A percentile compares a stretch with the other conserved stretches of the same genome.
Conservation (phyloP, 2,888 invertebrate species). For the Hemaris fuciformis region DNA sequence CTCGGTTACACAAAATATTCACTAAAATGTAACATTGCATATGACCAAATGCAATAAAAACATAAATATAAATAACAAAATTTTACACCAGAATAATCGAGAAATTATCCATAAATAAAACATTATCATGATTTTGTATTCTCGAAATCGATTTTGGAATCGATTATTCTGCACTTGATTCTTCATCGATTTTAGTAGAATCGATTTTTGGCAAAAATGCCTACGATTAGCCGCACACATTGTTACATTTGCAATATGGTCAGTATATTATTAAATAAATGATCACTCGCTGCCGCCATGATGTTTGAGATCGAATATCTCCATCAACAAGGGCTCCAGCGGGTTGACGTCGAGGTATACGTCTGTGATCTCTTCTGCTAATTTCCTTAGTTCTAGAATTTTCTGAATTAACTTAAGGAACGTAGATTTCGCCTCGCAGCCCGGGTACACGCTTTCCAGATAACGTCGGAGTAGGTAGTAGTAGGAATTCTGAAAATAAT, state of each 20-base stretch:
- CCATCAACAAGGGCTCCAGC: slow-evolving; percentile 95
- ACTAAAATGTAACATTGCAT: not conserved
- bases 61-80: not conserved
- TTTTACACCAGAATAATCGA: not conserved
- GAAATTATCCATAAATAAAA: not conserved
- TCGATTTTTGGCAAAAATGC: not conserved
- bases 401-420: slow-evolving; percentile 94
- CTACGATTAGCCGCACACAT: not conserved
- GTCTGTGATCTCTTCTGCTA: slow-evolving; percentile 95
- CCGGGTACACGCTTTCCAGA: slow-evolving; percentile 90
- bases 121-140: too few species aligned
- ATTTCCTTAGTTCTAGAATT: slow-evolving; percentile 92
- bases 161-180: not conserved
- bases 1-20: not conserved
- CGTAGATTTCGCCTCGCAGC: slow-evolving; percentile 93
- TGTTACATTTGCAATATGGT: not conserved
- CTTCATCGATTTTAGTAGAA: not conserved
- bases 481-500: slow-evolving; percentile 88
- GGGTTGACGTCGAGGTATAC: slow-evolving; percentile 97
- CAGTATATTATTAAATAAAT: not conserved
- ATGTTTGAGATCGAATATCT: slow-evolving; percentile 95
- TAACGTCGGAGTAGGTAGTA: slow-evolving; percentile 93
- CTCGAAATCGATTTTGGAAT: not conserved
- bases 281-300: slow-evolving; percentile 41
- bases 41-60: not conserved